These are phyloP conservation scores for Hapalemur alaotrensis DNA, from an alignment of 2,797 vertebrate species.

Conservation along the genomic window DNA sequence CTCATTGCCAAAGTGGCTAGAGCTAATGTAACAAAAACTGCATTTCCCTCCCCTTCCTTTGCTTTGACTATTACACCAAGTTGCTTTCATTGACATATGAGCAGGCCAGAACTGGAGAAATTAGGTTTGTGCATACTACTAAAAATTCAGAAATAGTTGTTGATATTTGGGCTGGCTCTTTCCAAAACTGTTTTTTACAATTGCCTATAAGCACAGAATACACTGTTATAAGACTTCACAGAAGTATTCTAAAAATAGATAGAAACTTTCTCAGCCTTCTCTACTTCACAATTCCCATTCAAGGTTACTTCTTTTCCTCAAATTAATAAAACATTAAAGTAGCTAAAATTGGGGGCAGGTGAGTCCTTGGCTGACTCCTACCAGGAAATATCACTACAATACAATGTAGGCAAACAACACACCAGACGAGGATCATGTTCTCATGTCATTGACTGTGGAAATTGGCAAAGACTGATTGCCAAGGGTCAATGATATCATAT, in stretches of 20 bases:
- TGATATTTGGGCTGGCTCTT: background rate
- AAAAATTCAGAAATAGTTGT: background rate
- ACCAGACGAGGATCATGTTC: background rate
- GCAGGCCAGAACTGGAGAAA: background rate
- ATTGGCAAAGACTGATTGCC: background rate
- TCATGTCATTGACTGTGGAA: background rate
- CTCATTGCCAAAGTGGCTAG: background rate
- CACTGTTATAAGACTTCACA: background rate
- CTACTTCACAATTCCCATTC: background rate
- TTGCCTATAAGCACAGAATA: background rate
- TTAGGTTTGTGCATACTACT: background rate
- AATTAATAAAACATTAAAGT: conserved; percentile 5
- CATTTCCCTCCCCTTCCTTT: background rate
- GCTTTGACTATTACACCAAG: background rate
- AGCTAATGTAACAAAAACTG: background rate
- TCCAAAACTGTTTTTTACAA: background rate
- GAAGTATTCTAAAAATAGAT: background rate
- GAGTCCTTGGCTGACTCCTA: background rate
- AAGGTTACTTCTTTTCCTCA: background rate
- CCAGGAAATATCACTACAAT: background rate
- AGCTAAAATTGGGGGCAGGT: background rate
- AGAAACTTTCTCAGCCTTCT: background rate
- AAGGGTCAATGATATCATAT: background rate
- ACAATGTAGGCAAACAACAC: background rate
- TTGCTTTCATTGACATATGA: background rate